A percentile compares a stretch with the other conserved stretches of the same genome.
Evolutionary conservation across 1,140 invertebrate genomes (phyloP).

Genomic region (Bombus confusus): DNA sequence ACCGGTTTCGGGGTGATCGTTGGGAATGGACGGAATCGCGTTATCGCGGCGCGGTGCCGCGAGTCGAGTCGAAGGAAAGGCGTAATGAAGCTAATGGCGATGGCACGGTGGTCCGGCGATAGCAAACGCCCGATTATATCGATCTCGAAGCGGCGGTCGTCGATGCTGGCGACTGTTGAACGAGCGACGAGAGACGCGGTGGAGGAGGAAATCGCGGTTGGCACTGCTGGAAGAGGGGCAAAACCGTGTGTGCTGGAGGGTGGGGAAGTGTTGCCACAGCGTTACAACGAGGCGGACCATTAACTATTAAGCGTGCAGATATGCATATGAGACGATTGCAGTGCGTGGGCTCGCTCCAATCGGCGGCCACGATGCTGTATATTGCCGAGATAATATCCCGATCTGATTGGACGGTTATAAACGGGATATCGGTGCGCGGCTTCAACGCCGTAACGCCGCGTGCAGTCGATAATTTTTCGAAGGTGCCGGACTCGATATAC

Average conservation of each 20-base stretch:
- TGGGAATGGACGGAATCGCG: slow-evolving; percentile 26
- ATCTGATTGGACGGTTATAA: slow-evolving; percentile 72
- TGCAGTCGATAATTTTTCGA: slow-evolving; percentile 64
- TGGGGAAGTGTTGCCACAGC: slow-evolving; percentile 41
- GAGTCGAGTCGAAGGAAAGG: slow-evolving; percentile 17
- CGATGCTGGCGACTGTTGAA: neutral
- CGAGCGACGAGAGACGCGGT: neutral
- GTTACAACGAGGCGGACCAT: slow-evolving; percentile 65
- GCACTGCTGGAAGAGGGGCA: slow-evolving; percentile 6
- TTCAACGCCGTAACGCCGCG: slow-evolving; percentile 58
- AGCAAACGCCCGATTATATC: slow-evolving; percentile 63
- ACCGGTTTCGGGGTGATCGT: slow-evolving; percentile 35
- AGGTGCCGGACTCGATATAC: slow-evolving; percentile 43
- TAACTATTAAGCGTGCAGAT: slow-evolving; percentile 74
- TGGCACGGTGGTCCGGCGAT: slow-evolving; percentile 62
- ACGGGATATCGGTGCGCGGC: slow-evolving; percentile 57
- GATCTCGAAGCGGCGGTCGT: slow-evolving; percentile 48
- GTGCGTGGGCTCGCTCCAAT: slow-evolving; percentile 71
- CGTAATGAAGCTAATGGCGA: slow-evolving; percentile 68
- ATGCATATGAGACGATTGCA: slow-evolving; percentile 72
- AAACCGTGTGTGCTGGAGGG: neutral
- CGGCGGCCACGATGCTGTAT: slow-evolving; percentile 66
- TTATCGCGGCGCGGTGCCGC: slow-evolving; percentile 40
- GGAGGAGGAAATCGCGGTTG: neutral
- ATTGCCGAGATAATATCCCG: slow-evolving; percentile 73